Base-by-base conservation (phyloP, 2,888 invertebrate genomes). In the Tridacna gigas region DNA sequence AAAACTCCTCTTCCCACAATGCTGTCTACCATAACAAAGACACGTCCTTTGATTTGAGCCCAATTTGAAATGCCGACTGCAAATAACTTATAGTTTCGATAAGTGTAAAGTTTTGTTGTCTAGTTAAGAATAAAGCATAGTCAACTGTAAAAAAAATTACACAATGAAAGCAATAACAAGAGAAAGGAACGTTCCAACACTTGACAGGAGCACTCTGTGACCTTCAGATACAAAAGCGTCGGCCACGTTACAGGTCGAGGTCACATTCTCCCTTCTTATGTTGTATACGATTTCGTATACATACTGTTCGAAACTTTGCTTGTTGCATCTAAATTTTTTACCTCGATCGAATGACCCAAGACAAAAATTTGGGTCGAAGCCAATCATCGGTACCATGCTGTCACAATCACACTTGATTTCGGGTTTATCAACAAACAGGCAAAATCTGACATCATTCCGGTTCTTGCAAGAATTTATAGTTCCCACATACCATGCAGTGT, bases 381-480 rank as follows among this genome's bases (percentile, higher is more conserved):
- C 76, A 25, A 86, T 56, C 4, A 86, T 48, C 7, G 79, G 77
- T 7, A 51, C 79, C 15, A 87, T 51, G n/a, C 79, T 81, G 20
- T 69, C 37, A 73, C 87, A 87, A 45, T 84, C 77, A 61, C 87
- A 87, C 12, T 63, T 65, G 18, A 84, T 73, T 22, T 65, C 66
- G 7, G 73, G 60, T 22, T 67, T 28, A 74, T 83, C 81, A 0
- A 84, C 83, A 51, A 84, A 87, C 22, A 87, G 26, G 37, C 87
- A 87, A 48, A 83, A 87, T 65, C 82, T 84, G 22, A 87, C 75
- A 5, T 61, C 76, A 47, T 84, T 78, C 5, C 63, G 74, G 65
- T 87, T 87, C n/a, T 67, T 77, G 65, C 87, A 87, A 65, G 61
- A 20, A 61, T 77, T 75, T 15, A 84, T n/a, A 9, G 28, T 79